These are phyloP conservation scores for Goniozus legneri DNA, from an alignment of 1,140 invertebrate genomes.

Conservation along the genomic window DNA sequence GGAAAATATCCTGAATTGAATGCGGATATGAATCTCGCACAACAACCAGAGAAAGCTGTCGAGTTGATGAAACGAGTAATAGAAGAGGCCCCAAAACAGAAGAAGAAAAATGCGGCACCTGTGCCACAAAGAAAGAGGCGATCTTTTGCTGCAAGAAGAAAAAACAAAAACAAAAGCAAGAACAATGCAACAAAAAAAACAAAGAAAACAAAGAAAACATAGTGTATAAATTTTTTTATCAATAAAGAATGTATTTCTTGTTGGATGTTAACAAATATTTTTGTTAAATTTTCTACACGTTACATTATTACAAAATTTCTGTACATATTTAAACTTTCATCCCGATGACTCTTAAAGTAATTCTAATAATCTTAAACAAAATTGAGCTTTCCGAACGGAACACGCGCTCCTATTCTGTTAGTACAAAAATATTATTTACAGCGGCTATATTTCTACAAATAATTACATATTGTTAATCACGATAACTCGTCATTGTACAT, in stretches of 20 bases:
- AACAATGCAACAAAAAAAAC: slow-evolving; percentile 13
- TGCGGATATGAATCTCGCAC: slow-evolving; percentile 19
- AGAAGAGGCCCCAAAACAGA: slow-evolving; percentile 30
- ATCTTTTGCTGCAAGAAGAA: slow-evolving; percentile 13
- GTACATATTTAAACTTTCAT: no score
- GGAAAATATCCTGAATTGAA: slow-evolving; percentile 64
- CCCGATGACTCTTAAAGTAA: no score
- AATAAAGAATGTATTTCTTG: slow-evolving; percentile 1
- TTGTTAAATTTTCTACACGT: no score
- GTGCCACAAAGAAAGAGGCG: slow-evolving; percentile 13
- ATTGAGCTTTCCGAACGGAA: slow-evolving; percentile 3
- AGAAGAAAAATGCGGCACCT: slow-evolving; percentile 23
- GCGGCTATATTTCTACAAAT: no score
- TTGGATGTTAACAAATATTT: not conserved
- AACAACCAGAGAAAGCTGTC: slow-evolving; percentile 50
- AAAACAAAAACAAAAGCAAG: slow-evolving; percentile 15
- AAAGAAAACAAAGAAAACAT: slow-evolving; percentile 13
- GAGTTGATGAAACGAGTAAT: slow-evolving; percentile 56
- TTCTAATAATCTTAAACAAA: slow-evolving; percentile 8
- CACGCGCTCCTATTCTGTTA: slow-evolving; percentile 10
- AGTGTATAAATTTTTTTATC: slow-evolving; percentile 10
- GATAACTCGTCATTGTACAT: no score
- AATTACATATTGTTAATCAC: no score
- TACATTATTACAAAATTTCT: no score
- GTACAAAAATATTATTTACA: no score